phyloP scores from a whole-genome alignment of 1,140 invertebrate genomes.

The Zaprionus lachaisei region DNA sequence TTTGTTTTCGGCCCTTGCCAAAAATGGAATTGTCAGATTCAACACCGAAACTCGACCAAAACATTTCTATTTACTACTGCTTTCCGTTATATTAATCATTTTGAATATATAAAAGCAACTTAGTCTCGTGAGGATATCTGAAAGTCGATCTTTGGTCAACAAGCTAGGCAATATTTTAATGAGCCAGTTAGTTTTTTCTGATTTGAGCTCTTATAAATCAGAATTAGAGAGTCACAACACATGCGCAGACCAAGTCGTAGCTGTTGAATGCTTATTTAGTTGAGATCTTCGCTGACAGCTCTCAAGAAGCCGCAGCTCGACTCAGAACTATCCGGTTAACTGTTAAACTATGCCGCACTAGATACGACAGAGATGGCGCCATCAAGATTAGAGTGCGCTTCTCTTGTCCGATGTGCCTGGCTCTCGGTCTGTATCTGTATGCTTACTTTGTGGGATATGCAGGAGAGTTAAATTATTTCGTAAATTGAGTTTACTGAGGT shows the following conservation, averaged over 20 bases:
- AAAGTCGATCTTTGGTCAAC: too few species aligned
- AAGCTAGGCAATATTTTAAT: conserved; percentile 38
- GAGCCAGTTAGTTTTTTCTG: conserved; percentile 8
- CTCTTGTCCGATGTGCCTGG: conserved; percentile 15
- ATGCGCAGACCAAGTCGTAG: conserved; percentile 13
- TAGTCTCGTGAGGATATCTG: neutral
- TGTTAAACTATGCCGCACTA: conserved; percentile 29
- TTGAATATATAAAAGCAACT: neutral
- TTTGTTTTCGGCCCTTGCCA: conserved; percentile 16
- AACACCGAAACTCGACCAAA: neutral
- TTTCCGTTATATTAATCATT: neutral
- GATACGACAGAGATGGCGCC: conserved; percentile 17
- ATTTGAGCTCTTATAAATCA: conserved; percentile 40
- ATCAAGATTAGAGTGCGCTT: conserved; percentile 10
- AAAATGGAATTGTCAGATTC: conserved; percentile 11
- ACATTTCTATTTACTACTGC: neutral
- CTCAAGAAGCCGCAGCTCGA: conserved; percentile 20
- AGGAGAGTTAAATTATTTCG: conserved; percentile 10
- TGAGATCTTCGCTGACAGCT: conserved; percentile 24
- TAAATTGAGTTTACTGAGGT: conserved; percentile 22
- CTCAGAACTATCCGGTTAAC: neutral
- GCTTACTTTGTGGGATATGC: neutral
- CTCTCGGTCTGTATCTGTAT: neutral
- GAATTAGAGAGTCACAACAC: conserved; percentile 21
- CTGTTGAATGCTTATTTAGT: conserved; percentile 29